Base-by-base conservation (phyloP, 2,113 vertebrate species). In the Zapornia atra region DNA sequence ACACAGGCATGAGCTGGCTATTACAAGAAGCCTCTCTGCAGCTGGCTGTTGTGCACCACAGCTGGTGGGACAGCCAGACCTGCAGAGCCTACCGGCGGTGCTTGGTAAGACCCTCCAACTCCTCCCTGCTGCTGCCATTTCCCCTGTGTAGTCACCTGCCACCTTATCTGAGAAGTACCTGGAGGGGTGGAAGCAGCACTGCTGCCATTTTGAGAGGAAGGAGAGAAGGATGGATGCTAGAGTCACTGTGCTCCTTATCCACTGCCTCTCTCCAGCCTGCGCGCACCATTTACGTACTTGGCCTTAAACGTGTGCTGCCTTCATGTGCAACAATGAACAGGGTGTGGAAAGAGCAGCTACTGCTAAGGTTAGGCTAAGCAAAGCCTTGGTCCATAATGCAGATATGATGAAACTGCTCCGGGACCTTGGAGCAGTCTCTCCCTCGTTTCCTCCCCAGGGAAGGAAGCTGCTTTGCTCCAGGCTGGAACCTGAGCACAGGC, bases 211-310 rank as follows among this genome's bases (percentile, higher is more conserved):
- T 50, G 20, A 63, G 36, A 13, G 31, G 16, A 87, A 70, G 24
- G 34, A 82, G 18, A 81, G 22, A 80, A 76, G 24, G 61, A 29
- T 3, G 13, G 29, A 81, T 36, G 36, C 2, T 1, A 53, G 66
- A 78, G 25, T 70, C 33, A 26, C 22, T 2, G 3, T 9, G 14
- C 11, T 85, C 5, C 68, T 86, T 15, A 51, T 9, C 34, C 46
- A 26, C 33, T 46, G 25, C 28, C 40, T 89, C 29, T 38, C 68
- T 42, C 22, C 42, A 71, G 40, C 51, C n/a, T 2, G 3, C 22
- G 42, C 0, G 2, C 29, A 34, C 15, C 20, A 15, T 31, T 46
- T n/a, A 19, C 0, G 2, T 29, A 40, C 14, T 24, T n/a, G 40
- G 51, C 57, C n/a, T 71, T 40, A 36, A 86, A 64, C 11, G n/a